Conservation (phyloP, 2,888 invertebrate genomes). For the Galerucella pusilla region DNA sequence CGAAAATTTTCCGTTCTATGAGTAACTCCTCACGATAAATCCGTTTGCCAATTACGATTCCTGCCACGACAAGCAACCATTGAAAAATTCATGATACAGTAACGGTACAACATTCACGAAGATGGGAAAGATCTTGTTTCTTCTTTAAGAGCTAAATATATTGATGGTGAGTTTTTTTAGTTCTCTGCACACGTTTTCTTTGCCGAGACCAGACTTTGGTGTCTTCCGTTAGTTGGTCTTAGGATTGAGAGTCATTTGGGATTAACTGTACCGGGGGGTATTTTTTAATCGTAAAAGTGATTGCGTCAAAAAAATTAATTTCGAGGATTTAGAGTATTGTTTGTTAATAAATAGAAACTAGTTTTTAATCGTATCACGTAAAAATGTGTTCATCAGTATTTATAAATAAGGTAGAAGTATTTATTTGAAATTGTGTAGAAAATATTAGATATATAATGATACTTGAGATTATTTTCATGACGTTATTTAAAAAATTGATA, state of each 20-base stretch:
- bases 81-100: constrained; percentile 40
- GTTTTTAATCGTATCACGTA: background rate
- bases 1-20: constrained; percentile 5
- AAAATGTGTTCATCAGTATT: background rate
- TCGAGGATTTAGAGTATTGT: background rate
- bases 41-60: constrained; percentile 29
- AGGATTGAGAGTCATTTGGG: background rate
- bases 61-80: constrained; percentile 28
- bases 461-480: background rate
- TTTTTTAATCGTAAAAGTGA: background rate
- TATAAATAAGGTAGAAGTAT: background rate
- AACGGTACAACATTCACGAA: constrained; percentile 38
- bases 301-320: background rate
- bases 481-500: background rate
- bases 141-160: constrained; percentile 14
- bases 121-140: constrained; percentile 23
- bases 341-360: background rate
- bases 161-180: constrained; percentile 25
- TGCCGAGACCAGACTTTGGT: constrained; percentile 22
- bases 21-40: constrained; percentile 3
- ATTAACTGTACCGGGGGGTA: background rate
- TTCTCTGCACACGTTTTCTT: constrained; percentile 30
- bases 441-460: background rate
- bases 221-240: constrained; percentile 30
- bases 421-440: background rate